Conservation (phyloP, 2,797 vertebrate genomes). For the Lutjanus campechanus region DNA sequence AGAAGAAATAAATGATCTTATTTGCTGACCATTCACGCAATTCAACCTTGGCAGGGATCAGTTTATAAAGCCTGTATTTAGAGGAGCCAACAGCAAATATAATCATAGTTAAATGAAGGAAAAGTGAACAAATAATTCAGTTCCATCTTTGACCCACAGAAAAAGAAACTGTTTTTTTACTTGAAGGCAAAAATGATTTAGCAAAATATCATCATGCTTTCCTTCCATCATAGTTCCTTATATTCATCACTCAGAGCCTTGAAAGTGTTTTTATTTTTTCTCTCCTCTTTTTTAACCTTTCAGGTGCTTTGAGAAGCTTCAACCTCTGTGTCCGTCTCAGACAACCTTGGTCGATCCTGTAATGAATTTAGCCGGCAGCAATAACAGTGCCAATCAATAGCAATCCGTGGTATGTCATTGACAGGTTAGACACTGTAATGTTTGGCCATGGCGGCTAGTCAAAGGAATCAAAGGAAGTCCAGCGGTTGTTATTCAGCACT, state of each 20-base stretch:
- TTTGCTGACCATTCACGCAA: slow-evolving; percentile 22
- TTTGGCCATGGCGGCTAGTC: slow-evolving; percentile 75
- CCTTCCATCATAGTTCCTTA: slow-evolving; percentile 46
- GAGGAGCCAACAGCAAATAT: slow-evolving; percentile 26
- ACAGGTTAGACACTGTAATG: slow-evolving; percentile 81
- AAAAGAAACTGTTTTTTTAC: slow-evolving; percentile 23
- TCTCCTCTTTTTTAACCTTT: slow-evolving; percentile 70
- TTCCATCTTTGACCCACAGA: slow-evolving; percentile 38
- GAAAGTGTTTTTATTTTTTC: slow-evolving; percentile 42
- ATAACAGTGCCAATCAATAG: slow-evolving; percentile 82
- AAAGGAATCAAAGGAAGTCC: slow-evolving; percentile 77
- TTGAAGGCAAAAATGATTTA: slow-evolving; percentile 40
- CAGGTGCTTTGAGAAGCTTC: slow-evolving; percentile 75
- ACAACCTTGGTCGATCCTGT: slow-evolving; percentile 79
- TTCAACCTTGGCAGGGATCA: slow-evolving; percentile 31
- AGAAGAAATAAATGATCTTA: background rate
- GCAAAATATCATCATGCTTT: slow-evolving; percentile 54
- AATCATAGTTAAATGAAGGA: slow-evolving; percentile 22
- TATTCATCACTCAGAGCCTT: slow-evolving; percentile 51
- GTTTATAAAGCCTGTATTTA: slow-evolving; percentile 25
- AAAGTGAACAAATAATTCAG: slow-evolving; percentile 27
- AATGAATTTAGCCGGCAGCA: slow-evolving; percentile 83
- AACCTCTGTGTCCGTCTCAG: slow-evolving; percentile 66
- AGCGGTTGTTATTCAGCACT: slow-evolving; percentile 76
- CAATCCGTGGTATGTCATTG: slow-evolving; percentile 80